These are phyloP conservation scores for Clarias laeviceps DNA, from an alignment of 2,797 vertebrate species.

Conservation along the genomic window DNA sequence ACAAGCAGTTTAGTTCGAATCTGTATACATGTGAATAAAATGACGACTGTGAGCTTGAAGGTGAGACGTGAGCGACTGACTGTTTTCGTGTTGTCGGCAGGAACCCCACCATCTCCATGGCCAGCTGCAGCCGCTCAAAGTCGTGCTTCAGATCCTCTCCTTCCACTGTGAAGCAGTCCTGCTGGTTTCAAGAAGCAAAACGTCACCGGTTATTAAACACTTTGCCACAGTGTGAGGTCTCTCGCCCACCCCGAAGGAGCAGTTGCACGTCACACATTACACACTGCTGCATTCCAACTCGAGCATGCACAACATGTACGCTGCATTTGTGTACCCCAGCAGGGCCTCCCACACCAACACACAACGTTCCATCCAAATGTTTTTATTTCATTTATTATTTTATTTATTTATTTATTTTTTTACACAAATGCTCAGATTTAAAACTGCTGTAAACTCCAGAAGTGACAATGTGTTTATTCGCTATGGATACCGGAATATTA, in stretches of 20 bases:
- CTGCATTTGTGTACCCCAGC: background rate
- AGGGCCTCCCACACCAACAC: slow-evolving; percentile 4
- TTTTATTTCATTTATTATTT: background rate
- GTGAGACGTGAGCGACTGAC: slow-evolving; percentile 78
- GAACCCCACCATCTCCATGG: slow-evolving; percentile 99
- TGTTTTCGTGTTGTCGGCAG: slow-evolving; percentile 91
- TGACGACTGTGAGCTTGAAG: background rate
- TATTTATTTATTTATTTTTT: no score
- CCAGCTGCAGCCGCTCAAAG: slow-evolving; percentile 95
- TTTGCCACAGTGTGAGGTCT: slow-evolving; percentile 23
- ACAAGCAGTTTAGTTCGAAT: background rate
- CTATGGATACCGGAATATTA: background rate
- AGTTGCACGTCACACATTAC: slow-evolving; percentile 12
- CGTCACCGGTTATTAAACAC: slow-evolving; percentile 40
- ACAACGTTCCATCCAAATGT: slow-evolving; percentile 22
- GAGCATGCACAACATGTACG: background rate
- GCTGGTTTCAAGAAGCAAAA: slow-evolving; percentile 44
- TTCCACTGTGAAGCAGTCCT: slow-evolving; percentile 95
- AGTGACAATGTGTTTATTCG: background rate
- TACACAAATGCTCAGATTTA: background rate
- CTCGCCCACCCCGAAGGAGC: background rate
- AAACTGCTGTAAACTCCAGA: background rate
- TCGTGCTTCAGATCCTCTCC: slow-evolving; percentile 98
- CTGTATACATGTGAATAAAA: background rate
- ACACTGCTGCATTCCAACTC: background rate